phyloP scores from a whole-genome alignment of 2,888 invertebrate species.

The Campoplex capitator region DNA sequence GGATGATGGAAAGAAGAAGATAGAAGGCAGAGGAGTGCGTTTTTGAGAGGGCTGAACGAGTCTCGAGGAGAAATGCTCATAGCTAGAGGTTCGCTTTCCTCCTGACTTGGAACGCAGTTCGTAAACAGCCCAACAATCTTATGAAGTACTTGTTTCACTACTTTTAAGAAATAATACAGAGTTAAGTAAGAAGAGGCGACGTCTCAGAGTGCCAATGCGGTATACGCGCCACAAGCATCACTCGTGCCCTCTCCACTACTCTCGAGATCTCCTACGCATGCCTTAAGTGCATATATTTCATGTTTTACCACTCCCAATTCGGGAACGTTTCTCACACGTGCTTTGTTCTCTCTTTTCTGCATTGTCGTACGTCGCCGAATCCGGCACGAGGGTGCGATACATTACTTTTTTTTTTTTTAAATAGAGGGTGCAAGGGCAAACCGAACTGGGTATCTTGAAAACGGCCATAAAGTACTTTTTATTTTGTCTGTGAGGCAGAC shows the following conservation, averaged over 20 bases:
- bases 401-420: slow-evolving; percentile 76
- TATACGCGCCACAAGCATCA: slow-evolving; percentile 20
- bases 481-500: slow-evolving; percentile 73
- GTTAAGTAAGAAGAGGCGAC: slow-evolving; percentile 39
- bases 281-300: slow-evolving; percentile 41
- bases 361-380: slow-evolving; percentile 37
- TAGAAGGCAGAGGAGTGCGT: slow-evolving; percentile 50
- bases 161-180: slow-evolving; percentile 65
- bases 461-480: slow-evolving; percentile 80
- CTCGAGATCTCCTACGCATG: neutral
- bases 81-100: slow-evolving; percentile 31
- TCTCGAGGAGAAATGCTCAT: slow-evolving; percentile 47
- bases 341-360: slow-evolving; percentile 33
- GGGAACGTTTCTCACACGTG: slow-evolving; percentile 22
- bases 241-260: neutral
- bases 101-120: slow-evolving; percentile 16
- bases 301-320: slow-evolving; percentile 57
- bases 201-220: slow-evolving; percentile 27
- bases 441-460: slow-evolving; percentile 69
- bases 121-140: slow-evolving; percentile 47
- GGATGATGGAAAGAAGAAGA: neutral
- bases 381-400: slow-evolving; percentile 66
- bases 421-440: slow-evolving; percentile 65
- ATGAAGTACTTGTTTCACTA: slow-evolving; percentile 51
- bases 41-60: slow-evolving; percentile 59